Evolutionary conservation across 92 coral and sea anemone genomes (phyloP), one percentile per base, ranked within the genome.

Genomic region (Actinernus sp.): DNA sequence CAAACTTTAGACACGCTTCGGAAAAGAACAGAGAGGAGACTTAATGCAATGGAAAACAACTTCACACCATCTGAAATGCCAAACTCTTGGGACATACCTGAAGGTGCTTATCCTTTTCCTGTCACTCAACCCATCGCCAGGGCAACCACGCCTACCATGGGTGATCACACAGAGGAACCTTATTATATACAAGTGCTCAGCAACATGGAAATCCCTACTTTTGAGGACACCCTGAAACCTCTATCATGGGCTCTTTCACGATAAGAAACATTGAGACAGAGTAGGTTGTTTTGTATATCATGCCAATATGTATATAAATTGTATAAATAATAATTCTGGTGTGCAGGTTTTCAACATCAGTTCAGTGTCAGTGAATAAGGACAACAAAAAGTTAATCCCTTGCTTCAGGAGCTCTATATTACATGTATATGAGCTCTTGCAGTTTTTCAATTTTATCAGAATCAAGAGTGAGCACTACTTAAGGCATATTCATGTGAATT

Each of bases 141-240:
- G 61, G 95, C 97, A 52, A 91, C 90, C 21, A 95, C 99, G 9
- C 92, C 99, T 7, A 90, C 92, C 17, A 90, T 63, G 2, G 52
- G 48, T 1, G 91, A 51, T 6, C 85, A 65, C 54, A 86, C 78
- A 9, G 73, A 36, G 36, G 88, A 76, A 17, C 63, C 74, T 10
- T 90, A 64, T 27, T 77, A 84, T 51, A 83, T 95, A 2, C 87
- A 84, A 44, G 67, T 82, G 32, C 59, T 88, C 6, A 91, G 92
- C 40, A 76, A 69, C 1, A 85, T 93, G 92, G 98, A 93, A 22
- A 95, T 95, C 12, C 99, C 99, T 12, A 95, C 99, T 33, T 95
- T 95, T 78, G 99, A 91, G 47, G 99, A 95, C 45, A 92, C 97
- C 9, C 79, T 95, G 30, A 95, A 95, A 46, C 99, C 99, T 4